Evolutionary conservation across 1,140 invertebrate genomes (phyloP).

Genomic region (Drosophila saltans): DNA sequence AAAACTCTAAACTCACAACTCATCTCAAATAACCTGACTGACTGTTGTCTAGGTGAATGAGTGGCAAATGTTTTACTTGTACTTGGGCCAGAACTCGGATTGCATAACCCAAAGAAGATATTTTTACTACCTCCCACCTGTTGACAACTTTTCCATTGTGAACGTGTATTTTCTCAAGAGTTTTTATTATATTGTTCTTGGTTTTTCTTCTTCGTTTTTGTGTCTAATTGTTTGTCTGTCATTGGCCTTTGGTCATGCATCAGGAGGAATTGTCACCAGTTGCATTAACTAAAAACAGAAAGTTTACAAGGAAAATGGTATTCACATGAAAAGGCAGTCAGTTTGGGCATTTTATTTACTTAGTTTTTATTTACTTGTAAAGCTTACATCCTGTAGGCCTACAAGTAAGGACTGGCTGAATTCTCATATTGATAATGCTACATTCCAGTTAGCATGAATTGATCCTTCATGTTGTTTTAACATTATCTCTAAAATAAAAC

Average conservation of each 20-base stretch:
- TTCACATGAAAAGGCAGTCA: neutral
- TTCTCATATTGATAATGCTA: too few species aligned
- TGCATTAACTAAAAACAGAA: neutral
- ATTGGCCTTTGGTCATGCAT: conserved; percentile 23
- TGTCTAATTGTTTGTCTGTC: conserved; percentile 52
- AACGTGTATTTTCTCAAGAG: neutral
- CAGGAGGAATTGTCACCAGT: neutral
- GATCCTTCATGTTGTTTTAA: too few species aligned
- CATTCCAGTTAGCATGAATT: too few species aligned
- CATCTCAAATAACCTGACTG: conserved; percentile 48
- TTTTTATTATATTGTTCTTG: neutral
- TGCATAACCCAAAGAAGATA: conserved; percentile 42
- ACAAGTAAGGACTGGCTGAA: too few species aligned
- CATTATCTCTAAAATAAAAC: too few species aligned
- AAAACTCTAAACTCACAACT: conserved; percentile 2
- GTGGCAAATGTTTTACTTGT: conserved; percentile 8
- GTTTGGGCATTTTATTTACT: too few species aligned
- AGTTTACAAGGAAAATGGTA: neutral
- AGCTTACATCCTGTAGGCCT: too few species aligned
- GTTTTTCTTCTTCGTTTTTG: conserved; percentile 13
- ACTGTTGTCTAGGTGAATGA: conserved; percentile 16
- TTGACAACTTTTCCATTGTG: conserved; percentile 31
- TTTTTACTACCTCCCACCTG: neutral
- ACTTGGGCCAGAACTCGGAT: conserved; percentile 62
- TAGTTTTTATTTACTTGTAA: too few species aligned